Evolutionary conservation across 2,113 vertebrate species (phyloP).

Genomic region (Raphicerus campestris): DNA sequence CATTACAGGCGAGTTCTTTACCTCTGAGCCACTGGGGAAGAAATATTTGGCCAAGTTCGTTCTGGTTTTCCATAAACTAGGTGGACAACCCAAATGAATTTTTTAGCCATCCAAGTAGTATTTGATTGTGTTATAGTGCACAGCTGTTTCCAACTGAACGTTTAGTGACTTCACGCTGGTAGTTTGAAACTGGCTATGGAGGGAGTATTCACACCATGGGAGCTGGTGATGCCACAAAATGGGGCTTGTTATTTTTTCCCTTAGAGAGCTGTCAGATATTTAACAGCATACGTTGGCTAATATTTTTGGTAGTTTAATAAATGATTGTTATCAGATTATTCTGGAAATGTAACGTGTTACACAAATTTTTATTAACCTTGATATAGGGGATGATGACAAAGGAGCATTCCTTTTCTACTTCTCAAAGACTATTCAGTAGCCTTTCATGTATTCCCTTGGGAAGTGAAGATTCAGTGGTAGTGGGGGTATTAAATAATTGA

Average conservation of each 20-base stretch:
- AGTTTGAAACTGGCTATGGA: not conserved
- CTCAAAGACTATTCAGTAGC: not conserved
- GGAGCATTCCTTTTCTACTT: not conserved
- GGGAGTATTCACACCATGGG: not conserved
- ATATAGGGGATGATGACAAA: not conserved
- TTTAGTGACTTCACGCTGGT: not conserved
- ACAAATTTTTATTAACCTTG: slow-evolving; percentile 35
- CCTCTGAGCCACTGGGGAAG: not conserved
- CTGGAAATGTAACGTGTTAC: not conserved
- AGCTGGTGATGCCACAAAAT: not conserved
- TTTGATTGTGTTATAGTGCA: too few relatives aligned
- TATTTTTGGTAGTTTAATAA: slow-evolving; percentile 10
- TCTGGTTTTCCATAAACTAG: not conserved
- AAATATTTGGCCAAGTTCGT: not conserved
- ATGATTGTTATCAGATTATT: not conserved
- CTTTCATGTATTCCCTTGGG: slow-evolving; percentile 30
- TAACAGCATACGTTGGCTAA: not conserved
- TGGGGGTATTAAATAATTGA: slow-evolving; percentile 18
- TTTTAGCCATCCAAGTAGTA: not conserved
- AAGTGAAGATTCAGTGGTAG: not conserved
- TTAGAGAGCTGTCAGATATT: not conserved
- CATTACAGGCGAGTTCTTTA: not conserved
- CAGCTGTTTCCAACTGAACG: not conserved
- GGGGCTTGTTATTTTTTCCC: not conserved
- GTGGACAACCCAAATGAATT: not conserved